Evolutionary conservation across 2,797 vertebrate genomes (phyloP).

Genomic region (Chrysocyon brachyurus): DNA sequence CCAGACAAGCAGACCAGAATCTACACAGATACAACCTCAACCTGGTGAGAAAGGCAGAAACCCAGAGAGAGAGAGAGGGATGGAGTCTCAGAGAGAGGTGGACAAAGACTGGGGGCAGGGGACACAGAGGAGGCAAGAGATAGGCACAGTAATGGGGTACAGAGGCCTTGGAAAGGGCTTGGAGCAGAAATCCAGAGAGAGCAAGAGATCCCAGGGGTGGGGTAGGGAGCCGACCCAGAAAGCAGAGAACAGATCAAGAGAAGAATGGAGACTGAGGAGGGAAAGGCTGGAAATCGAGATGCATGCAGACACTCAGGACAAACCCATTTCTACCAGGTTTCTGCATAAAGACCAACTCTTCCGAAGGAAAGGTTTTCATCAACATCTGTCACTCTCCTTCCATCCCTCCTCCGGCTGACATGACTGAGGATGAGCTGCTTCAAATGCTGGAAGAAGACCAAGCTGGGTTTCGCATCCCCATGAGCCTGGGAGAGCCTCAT

Average conservation of each 20-base stretch:
- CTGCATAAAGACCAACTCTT: conserved; percentile 92
- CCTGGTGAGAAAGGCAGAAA: conserved; percentile 83
- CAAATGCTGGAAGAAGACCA: conserved; percentile 94
- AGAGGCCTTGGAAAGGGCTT: neutral
- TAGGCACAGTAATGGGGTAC: neutral
- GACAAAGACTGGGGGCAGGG: neutral
- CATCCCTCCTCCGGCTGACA: conserved; percentile 91
- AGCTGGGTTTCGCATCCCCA: conserved; percentile 93
- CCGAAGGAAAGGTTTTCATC: conserved; percentile 92
- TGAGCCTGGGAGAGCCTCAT: conserved; percentile 96
- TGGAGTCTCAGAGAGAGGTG: neutral
- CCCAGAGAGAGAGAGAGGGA: no score
- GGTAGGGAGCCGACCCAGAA: neutral
- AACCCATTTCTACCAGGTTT: conserved; percentile 88
- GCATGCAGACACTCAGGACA: neutral
- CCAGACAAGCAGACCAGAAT: conserved; percentile 73
- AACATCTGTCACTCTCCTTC: conserved; percentile 94
- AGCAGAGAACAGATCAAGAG: neutral
- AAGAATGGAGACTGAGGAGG: neutral
- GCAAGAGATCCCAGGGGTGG: neutral
- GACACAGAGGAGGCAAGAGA: neutral
- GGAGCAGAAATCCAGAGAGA: neutral
- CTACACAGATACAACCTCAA: conserved; percentile 86
- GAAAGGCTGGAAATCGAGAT: neutral
- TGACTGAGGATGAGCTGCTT: conserved; percentile 92